Evolutionary conservation across 2,113 vertebrate genomes (phyloP).

Genomic region (Synodontis membranacea): DNA sequence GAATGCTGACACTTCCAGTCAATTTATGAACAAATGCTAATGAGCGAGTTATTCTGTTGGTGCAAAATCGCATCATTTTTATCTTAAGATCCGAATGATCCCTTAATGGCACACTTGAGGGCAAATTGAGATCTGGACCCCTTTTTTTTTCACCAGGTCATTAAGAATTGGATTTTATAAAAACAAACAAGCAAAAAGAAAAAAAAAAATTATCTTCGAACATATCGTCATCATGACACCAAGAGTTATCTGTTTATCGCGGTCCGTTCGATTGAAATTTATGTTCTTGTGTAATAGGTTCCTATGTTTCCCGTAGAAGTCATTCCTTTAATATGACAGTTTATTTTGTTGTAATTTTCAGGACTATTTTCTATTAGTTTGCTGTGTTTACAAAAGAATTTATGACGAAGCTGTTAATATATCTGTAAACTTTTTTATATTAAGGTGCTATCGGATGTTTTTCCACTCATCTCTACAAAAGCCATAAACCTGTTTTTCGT

Average conservation of each 20-base stretch:
- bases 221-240: conserved; percentile 9
- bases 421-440: conserved; percentile 58
- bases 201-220: background rate
- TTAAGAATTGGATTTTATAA: background rate
- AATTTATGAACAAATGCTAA: background rate
- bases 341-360: conserved; percentile 48
- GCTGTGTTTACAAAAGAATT: conserved; percentile 59
- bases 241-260: background rate
- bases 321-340: conserved; percentile 35
- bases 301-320: conserved; percentile 27
- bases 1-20: background rate
- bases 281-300: conserved; percentile 21
- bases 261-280: conserved; percentile 8
- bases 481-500: conserved; percentile 53
- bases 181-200: background rate
- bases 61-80: conserved; percentile 1
- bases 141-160: background rate
- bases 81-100: background rate
- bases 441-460: conserved; percentile 54
- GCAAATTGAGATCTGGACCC: background rate
- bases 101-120: background rate
- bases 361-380: conserved; percentile 56
- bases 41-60: background rate
- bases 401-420: conserved; percentile 58
- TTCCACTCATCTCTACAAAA: conserved; percentile 51